Percentiles rank a stretch among this genome's conserved stretches.
These are phyloP conservation scores for Drosophila erecta DNA, from an alignment of 1,140 invertebrate genomes.

Conservation along the genomic window DNA sequence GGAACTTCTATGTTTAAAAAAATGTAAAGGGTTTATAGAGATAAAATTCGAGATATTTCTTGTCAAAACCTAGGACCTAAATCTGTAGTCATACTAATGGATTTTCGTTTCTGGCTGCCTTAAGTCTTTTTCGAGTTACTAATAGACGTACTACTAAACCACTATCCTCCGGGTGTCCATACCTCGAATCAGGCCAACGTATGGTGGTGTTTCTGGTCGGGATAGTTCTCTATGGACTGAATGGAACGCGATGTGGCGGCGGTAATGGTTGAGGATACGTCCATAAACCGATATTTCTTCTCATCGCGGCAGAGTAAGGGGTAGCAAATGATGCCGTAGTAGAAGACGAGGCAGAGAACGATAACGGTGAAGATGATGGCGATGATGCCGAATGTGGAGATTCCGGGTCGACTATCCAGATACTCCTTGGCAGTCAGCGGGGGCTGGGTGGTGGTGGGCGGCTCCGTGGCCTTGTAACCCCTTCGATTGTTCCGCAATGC, in stretches of 20 bases:
- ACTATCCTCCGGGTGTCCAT: not conserved
- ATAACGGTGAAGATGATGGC: conserved; percentile 86
- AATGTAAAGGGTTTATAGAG: not conserved
- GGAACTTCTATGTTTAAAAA: no score
- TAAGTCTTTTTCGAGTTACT: conserved; percentile 48
- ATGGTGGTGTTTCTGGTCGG: conserved; percentile 76
- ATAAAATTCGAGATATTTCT: not conserved
- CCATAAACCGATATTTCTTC: conserved; percentile 87
- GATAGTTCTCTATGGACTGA: conserved; percentile 82
- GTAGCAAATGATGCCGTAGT: conserved; percentile 88
- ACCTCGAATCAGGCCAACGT: conserved; percentile 56
- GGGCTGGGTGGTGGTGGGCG: conserved; percentile 50
- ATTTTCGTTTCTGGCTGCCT: conserved; percentile 17
- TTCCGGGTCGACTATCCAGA: conserved; percentile 78
- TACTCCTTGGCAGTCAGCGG: conserved; percentile 83
- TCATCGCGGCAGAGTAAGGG: conserved; percentile 87
- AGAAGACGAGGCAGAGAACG: conserved; percentile 86
- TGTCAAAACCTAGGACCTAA: conserved; percentile 3
- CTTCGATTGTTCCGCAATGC: conserved; percentile 26
- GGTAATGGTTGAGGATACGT: conserved; percentile 85
- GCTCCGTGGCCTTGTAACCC: conserved; percentile 42
- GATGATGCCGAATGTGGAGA: conserved; percentile 87
- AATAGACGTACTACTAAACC: conserved; percentile 26
- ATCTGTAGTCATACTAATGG: conserved; percentile 15
- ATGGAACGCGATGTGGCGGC: conserved; percentile 81